phyloP scores from a whole-genome alignment of 2,113 vertebrate species.

The Bagarius yarrelli region DNA sequence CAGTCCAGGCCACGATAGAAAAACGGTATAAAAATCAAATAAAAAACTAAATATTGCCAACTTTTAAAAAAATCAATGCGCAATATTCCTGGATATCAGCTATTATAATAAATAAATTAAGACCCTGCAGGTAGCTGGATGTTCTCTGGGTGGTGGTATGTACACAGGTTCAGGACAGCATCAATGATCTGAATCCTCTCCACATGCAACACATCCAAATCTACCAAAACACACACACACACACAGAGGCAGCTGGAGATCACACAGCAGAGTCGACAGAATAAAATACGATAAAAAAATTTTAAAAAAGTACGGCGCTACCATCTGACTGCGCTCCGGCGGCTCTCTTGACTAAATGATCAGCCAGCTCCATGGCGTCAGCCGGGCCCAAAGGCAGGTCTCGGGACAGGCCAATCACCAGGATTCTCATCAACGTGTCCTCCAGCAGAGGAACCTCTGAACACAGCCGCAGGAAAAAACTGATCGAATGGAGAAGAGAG shows the following conservation, averaged over 20 bases:
- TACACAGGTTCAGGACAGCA: slow-evolving; percentile 94
- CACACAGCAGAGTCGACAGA: not conserved
- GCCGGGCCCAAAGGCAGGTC: slow-evolving; percentile 93
- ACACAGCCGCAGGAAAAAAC: slow-evolving; percentile 97
- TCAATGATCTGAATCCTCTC: slow-evolving; percentile 94
- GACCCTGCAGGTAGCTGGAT: slow-evolving; percentile 90
- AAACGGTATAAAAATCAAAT: too few species aligned
- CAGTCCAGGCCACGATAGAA: too few species aligned
- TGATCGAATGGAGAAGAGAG: slow-evolving; percentile 47
- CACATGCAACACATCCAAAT: slow-evolving; percentile 91
- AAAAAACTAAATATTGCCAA: too few species aligned
- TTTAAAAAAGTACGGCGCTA: slow-evolving; percentile 45
- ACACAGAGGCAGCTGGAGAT: not conserved
- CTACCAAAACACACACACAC: slow-evolving; percentile 66
- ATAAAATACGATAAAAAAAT: not conserved
- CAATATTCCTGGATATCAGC: not conserved
- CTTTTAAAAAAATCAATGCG: too few species aligned
- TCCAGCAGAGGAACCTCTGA: slow-evolving; percentile 96
- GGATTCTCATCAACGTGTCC: slow-evolving; percentile 93
- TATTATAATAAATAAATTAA: not conserved
- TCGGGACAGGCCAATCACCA: slow-evolving; percentile 91
- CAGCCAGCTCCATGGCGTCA: slow-evolving; percentile 95
- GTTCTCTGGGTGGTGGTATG: slow-evolving; percentile 97
- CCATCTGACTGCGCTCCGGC: slow-evolving; percentile 92
- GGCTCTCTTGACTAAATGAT: slow-evolving; percentile 94